phyloP scores from a whole-genome alignment of 2,797 vertebrate species.

The Halcyon chelicuti region DNA sequence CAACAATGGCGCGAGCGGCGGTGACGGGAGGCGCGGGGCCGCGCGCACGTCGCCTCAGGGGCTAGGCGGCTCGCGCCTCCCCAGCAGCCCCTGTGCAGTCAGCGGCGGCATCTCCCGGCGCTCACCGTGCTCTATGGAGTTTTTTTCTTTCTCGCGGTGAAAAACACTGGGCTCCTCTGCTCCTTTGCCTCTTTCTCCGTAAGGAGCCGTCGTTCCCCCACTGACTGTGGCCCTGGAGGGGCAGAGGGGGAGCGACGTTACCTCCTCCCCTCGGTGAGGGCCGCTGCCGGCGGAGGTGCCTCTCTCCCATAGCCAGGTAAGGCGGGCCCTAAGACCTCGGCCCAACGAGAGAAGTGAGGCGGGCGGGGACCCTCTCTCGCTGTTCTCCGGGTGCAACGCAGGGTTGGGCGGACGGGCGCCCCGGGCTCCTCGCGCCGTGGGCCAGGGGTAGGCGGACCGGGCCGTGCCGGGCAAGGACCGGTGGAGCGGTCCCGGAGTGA shows the following conservation, averaged over 20 bases:
- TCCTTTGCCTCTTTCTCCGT: neutral
- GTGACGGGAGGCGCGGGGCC: neutral
- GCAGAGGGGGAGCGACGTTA: neutral
- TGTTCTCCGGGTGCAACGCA: neutral
- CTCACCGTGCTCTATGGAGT: fast-evolving
- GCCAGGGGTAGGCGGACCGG: neutral
- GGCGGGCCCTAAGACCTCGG: no score
- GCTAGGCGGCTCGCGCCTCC: neutral
- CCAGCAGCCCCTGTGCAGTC: neutral
- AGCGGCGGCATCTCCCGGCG: neutral
- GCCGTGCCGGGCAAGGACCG: neutral
- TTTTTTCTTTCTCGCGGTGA: neutral
- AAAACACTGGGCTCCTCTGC: neutral
- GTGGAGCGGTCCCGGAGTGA: slow-evolving; percentile 74
- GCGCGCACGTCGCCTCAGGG: neutral
- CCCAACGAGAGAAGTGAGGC: neutral
- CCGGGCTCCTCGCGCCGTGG: neutral
- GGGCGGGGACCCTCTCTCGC: fast-evolving
- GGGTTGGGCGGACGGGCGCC: neutral
- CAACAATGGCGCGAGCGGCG: neutral
- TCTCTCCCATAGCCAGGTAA: neutral
- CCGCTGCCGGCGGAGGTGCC: neutral
- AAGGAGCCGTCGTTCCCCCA: neutral
- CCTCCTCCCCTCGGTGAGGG: neutral
- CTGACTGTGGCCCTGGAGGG: fast-evolving